These are phyloP conservation scores for Poicephalus meyeri DNA, from an alignment of 2,113 vertebrate species.

Conservation along the genomic window DNA sequence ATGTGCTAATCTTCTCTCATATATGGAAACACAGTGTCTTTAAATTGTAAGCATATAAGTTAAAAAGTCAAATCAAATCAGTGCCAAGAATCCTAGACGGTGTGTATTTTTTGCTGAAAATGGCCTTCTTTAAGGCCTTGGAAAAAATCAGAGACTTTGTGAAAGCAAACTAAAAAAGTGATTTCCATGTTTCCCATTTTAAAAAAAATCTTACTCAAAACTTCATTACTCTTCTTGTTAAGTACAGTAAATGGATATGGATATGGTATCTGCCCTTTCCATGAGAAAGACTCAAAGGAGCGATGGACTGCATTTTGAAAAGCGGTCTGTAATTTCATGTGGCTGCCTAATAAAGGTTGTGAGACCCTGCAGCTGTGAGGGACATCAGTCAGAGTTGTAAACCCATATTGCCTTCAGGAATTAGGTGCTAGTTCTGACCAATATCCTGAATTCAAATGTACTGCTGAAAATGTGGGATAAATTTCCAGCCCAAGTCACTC, in stretches of 20 bases:
- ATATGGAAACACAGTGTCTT: not conserved
- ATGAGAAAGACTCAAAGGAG: not conserved
- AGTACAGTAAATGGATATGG: not conserved
- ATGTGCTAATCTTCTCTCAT: not conserved
- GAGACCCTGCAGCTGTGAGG: not conserved
- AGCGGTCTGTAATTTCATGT: not conserved
- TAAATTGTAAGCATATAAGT: not conserved
- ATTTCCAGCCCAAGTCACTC: not conserved
- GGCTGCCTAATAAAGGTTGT: not conserved
- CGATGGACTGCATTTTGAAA: not conserved
- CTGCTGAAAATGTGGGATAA: not conserved
- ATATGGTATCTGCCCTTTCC: not conserved
- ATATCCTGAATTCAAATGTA: not conserved
- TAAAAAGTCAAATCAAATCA: not conserved
- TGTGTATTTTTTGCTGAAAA: not conserved
- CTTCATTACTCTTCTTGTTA: not conserved
- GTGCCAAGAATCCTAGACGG: not conserved
- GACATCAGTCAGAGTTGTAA: not conserved
- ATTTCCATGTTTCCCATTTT: not conserved
- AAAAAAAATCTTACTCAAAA: not conserved
- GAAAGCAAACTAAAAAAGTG: not conserved
- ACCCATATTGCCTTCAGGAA: not conserved
- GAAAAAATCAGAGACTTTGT: not conserved
- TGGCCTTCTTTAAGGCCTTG: not conserved
- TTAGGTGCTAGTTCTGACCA: not conserved